Evolutionary conservation across 2,888 invertebrate genomes (phyloP).

Genomic region (Barypeithes pellucidus): DNA sequence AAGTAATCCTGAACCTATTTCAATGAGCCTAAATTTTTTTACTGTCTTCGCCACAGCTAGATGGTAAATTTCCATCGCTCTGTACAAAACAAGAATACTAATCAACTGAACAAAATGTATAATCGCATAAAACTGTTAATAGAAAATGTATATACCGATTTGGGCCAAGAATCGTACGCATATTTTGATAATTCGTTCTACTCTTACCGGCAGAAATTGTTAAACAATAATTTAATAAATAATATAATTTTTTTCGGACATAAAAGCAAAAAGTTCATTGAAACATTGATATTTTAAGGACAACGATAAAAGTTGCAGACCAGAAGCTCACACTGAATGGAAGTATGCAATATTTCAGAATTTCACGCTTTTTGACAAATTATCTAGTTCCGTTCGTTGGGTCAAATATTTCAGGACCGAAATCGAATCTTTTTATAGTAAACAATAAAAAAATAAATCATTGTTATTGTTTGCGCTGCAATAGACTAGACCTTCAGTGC

Average conservation of each 20-base stretch:
- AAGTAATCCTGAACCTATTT: too few species aligned
- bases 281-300: conserved; percentile 32
- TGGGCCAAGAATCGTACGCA: conserved; percentile 8
- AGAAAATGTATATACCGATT: conserved; percentile 2
- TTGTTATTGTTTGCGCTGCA: not conserved
- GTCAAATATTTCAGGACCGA: conserved; percentile 20
- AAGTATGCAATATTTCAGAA: conserved; percentile 26
- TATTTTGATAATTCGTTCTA: conserved; percentile 16
- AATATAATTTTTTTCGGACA: conserved; percentile 20
- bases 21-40: too few species aligned
- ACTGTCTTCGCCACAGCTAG: too few species aligned
- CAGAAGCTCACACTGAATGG: conserved; percentile 1
- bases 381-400: conserved; percentile 23
- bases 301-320: conserved; percentile 25
- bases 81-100: not conserved
- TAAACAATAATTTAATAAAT: conserved; percentile 14
- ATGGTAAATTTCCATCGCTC: too few species aligned
- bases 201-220: not conserved
- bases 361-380: conserved; percentile 30
- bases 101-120: not conserved
- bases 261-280: conserved; percentile 25
- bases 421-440: not conserved
- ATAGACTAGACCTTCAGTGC: conserved; percentile 4
- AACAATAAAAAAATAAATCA: conserved; percentile 5
- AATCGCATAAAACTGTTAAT: not conserved